Percentiles rank a stretch among this genome's conserved stretches.
phyloP scores from a whole-genome alignment of 1,140 invertebrate genomes.

The Plutomurus gul region DNA sequence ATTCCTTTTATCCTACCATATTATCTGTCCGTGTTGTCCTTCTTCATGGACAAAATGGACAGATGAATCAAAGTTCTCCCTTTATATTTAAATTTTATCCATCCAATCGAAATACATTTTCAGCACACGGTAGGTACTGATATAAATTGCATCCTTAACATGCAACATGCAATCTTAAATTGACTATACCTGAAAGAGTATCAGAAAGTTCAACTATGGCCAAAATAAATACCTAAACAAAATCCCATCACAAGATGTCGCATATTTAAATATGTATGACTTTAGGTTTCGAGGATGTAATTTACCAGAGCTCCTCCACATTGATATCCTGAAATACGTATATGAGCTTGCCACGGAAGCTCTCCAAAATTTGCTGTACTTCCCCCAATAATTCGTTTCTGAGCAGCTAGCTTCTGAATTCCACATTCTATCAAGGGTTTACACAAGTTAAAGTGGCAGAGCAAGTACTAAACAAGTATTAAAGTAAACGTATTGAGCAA shows the following conservation, averaged over 20 bases:
- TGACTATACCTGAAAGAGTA: too few species aligned
- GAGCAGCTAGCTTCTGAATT: constrained; percentile 64
- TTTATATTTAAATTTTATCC: too few species aligned
- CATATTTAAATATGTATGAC: not conserved
- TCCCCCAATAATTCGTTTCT: constrained; percentile 78
- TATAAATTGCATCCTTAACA: too few species aligned
- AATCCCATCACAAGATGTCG: too few species aligned
- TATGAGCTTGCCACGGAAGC: constrained; percentile 84
- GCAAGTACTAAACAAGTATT: not conserved
- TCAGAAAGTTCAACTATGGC: too few species aligned
- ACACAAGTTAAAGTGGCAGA: not conserved
- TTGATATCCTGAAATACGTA: constrained; percentile 78
- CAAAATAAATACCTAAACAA: not conserved
- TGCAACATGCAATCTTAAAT: too few species aligned
- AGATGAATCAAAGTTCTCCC: too few species aligned
- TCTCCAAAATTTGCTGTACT: constrained; percentile 71
- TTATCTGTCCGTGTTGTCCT: too few species aligned
- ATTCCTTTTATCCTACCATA: too few species aligned
- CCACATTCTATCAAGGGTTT: constrained; percentile 68
- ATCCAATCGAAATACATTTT: too few species aligned
- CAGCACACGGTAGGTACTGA: too few species aligned
- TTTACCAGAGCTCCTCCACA: constrained; percentile 73
- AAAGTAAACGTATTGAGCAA: not conserved
- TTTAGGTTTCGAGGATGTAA: not conserved
- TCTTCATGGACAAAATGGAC: too few species aligned